A percentile compares a stretch with the other conserved stretches of the same genome.
phyloP scores from a whole-genome alignment of 2,888 invertebrate genomes.

The Cheiracanthium punctorium region DNA sequence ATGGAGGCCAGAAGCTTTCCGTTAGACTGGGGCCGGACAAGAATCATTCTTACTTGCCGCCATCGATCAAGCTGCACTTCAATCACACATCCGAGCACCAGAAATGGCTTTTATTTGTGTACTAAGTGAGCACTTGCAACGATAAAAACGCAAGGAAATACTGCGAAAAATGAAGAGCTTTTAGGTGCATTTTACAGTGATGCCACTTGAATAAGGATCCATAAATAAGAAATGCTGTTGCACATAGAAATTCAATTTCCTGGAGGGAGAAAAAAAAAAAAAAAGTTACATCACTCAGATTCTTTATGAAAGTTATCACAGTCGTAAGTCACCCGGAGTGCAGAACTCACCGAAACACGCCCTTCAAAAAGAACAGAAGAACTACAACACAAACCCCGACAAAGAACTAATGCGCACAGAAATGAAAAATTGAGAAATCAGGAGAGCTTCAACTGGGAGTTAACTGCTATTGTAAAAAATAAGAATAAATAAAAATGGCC shows the following conservation, averaged over 20 bases:
- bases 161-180: not conserved
- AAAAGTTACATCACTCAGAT: slow-evolving; percentile 15
- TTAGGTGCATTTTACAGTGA: slow-evolving; percentile 15
- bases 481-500: not conserved
- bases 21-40: not conserved
- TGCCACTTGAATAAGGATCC: slow-evolving; percentile 15
- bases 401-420: slow-evolving; percentile 6
- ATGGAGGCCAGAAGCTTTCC: not conserved
- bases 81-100: not conserved
- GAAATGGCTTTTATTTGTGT: not conserved
- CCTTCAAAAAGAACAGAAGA: not conserved
- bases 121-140: not conserved
- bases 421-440: slow-evolving; percentile 25
- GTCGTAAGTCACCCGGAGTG: not conserved
- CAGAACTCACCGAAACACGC: slow-evolving; percentile 15
- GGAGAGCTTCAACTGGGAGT: slow-evolving; percentile 18
- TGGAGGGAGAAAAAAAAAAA: too few relatives aligned
- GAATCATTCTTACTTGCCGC: not conserved
- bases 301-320: slow-evolving; percentile 6
- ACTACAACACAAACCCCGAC: slow-evolving; percentile 7
- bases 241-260: slow-evolving; percentile 15
- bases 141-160: not conserved
- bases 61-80: not conserved
- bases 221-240: slow-evolving; percentile 7
- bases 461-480: slow-evolving; percentile 11